These are phyloP conservation scores for Ianthella basta DNA, from an alignment of 37 sponge, comb jelly and placozoan genomes.

Conservation along the genomic window DNA sequence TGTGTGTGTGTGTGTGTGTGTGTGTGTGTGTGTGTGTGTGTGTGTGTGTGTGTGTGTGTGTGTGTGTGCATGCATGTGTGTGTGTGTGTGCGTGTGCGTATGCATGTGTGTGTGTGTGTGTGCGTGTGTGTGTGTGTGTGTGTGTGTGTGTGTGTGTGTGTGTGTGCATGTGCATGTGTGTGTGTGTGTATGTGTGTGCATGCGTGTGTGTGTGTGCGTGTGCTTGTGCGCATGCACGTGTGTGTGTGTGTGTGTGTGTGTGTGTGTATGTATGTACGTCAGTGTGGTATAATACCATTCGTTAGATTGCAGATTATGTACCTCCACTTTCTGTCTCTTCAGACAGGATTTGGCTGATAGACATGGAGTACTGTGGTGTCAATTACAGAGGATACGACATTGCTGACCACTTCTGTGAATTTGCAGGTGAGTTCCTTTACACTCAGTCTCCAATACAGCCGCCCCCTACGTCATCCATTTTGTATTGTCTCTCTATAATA, in stretches of 20 bases:
- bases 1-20: constrained; percentile 28
- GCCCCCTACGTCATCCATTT: not conserved
- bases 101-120: not conserved
- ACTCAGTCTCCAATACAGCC: not conserved
- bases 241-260: not conserved
- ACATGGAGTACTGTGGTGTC: constrained; percentile 86
- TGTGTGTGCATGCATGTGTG: not conserved
- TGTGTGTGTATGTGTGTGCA: not conserved
- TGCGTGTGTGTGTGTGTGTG: not conserved
- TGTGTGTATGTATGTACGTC: constrained; percentile 21
- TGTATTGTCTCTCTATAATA: not conserved
- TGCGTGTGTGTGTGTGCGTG: constrained; percentile 28
- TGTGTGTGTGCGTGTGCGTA: not conserved
- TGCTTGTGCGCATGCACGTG: not conserved
- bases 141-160: not conserved
- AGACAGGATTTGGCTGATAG: constrained; percentile 74
- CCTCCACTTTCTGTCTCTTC: not conserved
- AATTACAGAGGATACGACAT: constrained; percentile 87
- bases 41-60: constrained; percentile 28
- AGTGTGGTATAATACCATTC: too few species aligned
- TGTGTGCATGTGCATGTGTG: not conserved
- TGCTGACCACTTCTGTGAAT: constrained; percentile 92
- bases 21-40: constrained; percentile 26
- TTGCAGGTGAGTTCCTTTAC: constrained; percentile 71
- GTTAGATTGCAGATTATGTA: not conserved